Evolutionary conservation across 2,113 vertebrate genomes (phyloP), one percentile per base, ranked within the genome.

Genomic region (Hippocampus comes): DNA sequence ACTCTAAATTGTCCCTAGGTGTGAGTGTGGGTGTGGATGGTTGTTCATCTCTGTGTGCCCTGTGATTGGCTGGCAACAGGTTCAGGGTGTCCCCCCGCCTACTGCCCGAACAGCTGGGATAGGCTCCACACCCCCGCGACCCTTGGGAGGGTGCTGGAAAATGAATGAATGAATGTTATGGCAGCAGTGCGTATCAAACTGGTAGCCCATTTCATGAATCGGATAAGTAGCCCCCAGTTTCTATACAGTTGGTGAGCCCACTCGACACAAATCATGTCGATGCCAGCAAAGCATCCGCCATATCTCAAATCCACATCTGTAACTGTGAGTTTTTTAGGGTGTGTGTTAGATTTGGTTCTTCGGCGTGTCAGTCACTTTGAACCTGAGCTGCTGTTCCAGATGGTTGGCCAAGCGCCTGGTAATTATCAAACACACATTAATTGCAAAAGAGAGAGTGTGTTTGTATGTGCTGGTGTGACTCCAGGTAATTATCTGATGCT

Each of bases 401-500:
- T 89, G 90, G 87, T 86, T 90, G 76, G 80, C 86, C 87, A 82
- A 89, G 82, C 70, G 83, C 77, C 74, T 69, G 17, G 25, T 86
- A 84, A 89, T 89, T 87, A 89, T 86, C 89, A 85, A 82, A 88
- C 75, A 79, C 68, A 75, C 80, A 41, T 80, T 87, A 87, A 88
- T 86, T 87, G 85, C 77, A 71, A 69, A 77, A 81, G 79, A 81
- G 81, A 65, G 81, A 78, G 75, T 77, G 84, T 71, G 82, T 84
- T 73, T 79, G 82, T 86, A 84, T 83, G 84, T 79, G 89, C 66
- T 73, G 77, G 72, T 84, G 83, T 84, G 82, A 88, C 87, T 86
- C 84, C 78, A 81, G 86, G 85, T 88, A 87, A 90, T 91, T 87
- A 90, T 86, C 81, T 77, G 83, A 87, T 79, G 85, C 87, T 86